phyloP scores from a whole-genome alignment of 2,888 invertebrate genomes.

The Crepidodera aurea region DNA sequence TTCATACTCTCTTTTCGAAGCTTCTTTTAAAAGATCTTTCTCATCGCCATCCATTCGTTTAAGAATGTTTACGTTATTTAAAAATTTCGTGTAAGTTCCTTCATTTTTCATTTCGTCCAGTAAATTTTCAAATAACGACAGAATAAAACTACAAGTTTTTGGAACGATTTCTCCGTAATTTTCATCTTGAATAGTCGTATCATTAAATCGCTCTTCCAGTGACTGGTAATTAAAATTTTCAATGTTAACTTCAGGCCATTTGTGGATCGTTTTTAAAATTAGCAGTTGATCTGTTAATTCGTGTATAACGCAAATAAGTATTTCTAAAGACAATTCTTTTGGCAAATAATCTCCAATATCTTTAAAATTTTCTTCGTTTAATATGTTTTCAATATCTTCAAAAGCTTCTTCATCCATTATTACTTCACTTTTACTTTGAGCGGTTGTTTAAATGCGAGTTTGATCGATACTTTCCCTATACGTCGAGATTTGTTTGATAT shows the following conservation, averaged over 20 bases:
- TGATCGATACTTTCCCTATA: no score
- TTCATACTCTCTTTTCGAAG: slow-evolving; percentile 33
- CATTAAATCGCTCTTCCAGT: slow-evolving; percentile 34
- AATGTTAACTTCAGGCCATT: slow-evolving; percentile 33
- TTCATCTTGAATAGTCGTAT: slow-evolving; percentile 1
- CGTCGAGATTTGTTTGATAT: no score
- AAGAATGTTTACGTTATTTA: slow-evolving; percentile 38
- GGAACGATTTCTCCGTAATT: slow-evolving; percentile 32
- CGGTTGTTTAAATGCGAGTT: no score
- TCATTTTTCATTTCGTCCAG: slow-evolving; percentile 37
- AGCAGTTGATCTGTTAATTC: slow-evolving; percentile 40
- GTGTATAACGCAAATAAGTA: slow-evolving; percentile 32
- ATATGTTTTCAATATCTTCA: neutral
- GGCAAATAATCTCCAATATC: slow-evolving; percentile 20
- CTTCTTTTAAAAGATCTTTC: slow-evolving; percentile 30
- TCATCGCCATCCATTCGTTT: slow-evolving; percentile 38
- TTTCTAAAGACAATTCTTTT: slow-evolving; percentile 20
- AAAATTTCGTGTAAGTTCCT: slow-evolving; percentile 37
- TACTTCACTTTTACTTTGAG: no score
- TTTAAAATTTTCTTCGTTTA: neutral
- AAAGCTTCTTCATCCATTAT: neutral
- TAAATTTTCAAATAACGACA: slow-evolving; percentile 33
- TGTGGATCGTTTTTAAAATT: slow-evolving; percentile 39
- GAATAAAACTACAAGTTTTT: slow-evolving; percentile 40
- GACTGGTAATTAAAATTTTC: slow-evolving; percentile 32